Base-by-base conservation (phyloP, 2,797 vertebrate genomes). In the Oryzias dopingdopingensis region DNA sequence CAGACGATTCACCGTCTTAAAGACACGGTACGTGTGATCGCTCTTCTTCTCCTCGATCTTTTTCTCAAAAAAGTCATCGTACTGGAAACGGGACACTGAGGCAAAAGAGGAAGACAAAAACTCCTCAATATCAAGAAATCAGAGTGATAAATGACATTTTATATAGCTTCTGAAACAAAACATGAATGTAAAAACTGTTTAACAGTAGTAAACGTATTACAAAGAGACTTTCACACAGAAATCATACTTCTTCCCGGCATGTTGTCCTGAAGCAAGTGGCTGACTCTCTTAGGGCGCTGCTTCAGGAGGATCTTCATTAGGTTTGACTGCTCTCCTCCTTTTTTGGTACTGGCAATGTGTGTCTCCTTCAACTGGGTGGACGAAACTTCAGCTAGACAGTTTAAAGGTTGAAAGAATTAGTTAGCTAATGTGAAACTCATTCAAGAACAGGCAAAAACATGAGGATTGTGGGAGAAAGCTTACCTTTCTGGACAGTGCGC, bases 221-320 rank as follows among this genome's bases (percentile, higher is more conserved):
- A 13, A 12, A 37, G 32, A 10, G 8, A 37, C 10, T 37, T 10
- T 10, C 8, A 58, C 48, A 50, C 14, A 42, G 41, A 17, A 53
- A 44, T 82, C 91, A 83, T 88, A 98, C 95, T 89, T 75, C 92
- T 95, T 43, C 63, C 70, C 12, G 95, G 92, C 87, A 99, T 88
- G 81, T 98, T 99, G 74, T 99, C 97, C 85, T 97, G 94, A 67
- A 99, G 93, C 65, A 98, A 82, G 56, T 99, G 97, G 47, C 96
- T 97, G 14, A 98, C 94, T 0, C 87, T 82, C 61, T 94, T 88
- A 0, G 96, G 96, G 10, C 90, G 93, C 71, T 97, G 97, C 59
- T 94, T 96, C 56, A 94, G 74, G 71, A 97, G 93, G 61, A 89
- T 93, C 81, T 87, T 94, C 72, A 97, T 86, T 57, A 98, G 81